Base-by-base conservation (phyloP, 1,140 invertebrate species). In the Meteorus sp. region DNA sequence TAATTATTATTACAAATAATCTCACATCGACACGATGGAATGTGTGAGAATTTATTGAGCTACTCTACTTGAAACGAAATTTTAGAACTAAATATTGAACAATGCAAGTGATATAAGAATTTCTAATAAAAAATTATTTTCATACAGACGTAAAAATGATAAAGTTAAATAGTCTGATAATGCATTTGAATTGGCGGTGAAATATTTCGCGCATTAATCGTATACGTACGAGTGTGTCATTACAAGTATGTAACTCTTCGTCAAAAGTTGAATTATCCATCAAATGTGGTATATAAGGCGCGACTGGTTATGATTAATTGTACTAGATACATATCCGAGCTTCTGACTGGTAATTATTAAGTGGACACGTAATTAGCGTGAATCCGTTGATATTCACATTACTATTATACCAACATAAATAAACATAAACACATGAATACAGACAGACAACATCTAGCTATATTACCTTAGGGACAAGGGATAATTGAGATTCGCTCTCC, bases 401-500 rank as follows among this genome's bases (percentile, higher is more conserved):
- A 37, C 54, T n/a, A n/a, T n/a, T n/a, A n/a, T n/a, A n/a, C n/a
- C n/a, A n/a, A n/a, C n/a, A n/a, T n/a, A n/a, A n/a, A n/a, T n/a
- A n/a, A 52, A 27, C 31, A 48, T 37, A 47, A 20, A 22, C 11
- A 37, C 13, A 19, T 44, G 41, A 15, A 8, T 17, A 44, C 22
- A 44, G n/a, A 23, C 19, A 45, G 1, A 19, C 15, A 39, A 13
- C 15, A 33, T 27, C 4, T 27, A 5, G 4, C 13, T 50, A 13
- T 8, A 50, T 50, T 50, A 50, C 47, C 55, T 45, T 45, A 45
- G 39, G 31, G 45, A 56, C 45, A 50, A 56, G 43, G 44, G 53
- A 61, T 61, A 61, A 61, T 61, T 61, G 59, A 61, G 59, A 61
- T 61, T 61, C 59, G 33, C 45, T 61, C 29, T 60, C 51, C n/a